phyloP scores from a whole-genome alignment of 2,888 invertebrate genomes.

The Capitulum mitella region DNA sequence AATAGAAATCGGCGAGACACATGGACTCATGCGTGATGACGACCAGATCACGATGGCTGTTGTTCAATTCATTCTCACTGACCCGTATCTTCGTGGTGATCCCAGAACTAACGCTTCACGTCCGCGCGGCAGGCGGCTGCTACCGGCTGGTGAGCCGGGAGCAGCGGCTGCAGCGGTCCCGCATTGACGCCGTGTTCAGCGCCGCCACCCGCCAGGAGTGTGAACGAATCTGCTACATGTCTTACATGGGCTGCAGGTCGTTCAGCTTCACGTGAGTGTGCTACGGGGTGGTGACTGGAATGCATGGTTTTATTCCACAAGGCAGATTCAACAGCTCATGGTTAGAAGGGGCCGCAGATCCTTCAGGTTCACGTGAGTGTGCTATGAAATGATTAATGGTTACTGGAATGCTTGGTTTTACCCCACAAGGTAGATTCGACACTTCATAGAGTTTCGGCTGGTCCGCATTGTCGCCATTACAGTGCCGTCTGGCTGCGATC shows the following conservation, averaged over 20 bases:
- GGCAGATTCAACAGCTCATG: too few relatives aligned
- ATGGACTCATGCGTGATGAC: too few relatives aligned
- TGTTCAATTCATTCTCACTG: neutral
- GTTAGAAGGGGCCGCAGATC: neutral
- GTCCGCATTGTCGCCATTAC: too few relatives aligned
- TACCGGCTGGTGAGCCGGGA: neutral
- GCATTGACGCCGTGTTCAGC: slow-evolving; percentile 1
- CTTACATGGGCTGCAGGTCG: neutral
- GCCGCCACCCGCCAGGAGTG: neutral
- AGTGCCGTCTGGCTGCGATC: too few relatives aligned
- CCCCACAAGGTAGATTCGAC: too few relatives aligned
- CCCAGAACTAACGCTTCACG: neutral
- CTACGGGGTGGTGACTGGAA: too few relatives aligned
- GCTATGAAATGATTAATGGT: too few relatives aligned
- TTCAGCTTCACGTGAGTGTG: slow-evolving; percentile 19
- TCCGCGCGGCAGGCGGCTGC: neutral
- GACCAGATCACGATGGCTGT: too few relatives aligned
- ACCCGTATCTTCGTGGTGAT: neutral
- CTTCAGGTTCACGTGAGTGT: slow-evolving; percentile 18
- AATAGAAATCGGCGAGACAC: too few relatives aligned
- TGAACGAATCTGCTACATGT: slow-evolving; percentile 10
- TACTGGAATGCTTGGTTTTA: too few relatives aligned
- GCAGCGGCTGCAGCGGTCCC: neutral
- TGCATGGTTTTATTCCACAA: too few relatives aligned
- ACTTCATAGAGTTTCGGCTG: too few relatives aligned